Evolutionary conservation across 2,797 vertebrate genomes (phyloP).

Genomic region (Neomorphus geoffroyi): DNA sequence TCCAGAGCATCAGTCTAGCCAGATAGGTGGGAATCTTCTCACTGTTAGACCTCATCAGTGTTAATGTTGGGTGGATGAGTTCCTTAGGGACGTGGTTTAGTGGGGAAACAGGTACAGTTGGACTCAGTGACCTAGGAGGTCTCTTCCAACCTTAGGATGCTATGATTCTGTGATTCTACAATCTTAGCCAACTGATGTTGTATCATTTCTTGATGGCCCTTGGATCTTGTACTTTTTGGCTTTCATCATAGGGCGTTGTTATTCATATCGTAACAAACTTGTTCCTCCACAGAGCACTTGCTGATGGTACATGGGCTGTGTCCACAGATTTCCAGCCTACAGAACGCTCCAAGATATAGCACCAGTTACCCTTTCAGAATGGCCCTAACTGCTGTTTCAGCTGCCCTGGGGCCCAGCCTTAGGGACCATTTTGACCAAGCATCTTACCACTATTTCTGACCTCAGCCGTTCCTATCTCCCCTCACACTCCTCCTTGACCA

Average conservation of each 20-base stretch:
- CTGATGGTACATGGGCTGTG: rapidly evolving
- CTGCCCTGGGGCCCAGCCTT: background rate
- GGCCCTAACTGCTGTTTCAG: rapidly evolving
- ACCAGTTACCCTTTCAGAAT: rapidly evolving
- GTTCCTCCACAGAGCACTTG: background rate
- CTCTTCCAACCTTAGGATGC: no score
- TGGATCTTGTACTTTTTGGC: background rate
- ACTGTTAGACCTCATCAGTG: background rate
- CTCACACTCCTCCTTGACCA: background rate
- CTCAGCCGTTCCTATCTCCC: background rate
- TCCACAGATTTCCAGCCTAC: background rate
- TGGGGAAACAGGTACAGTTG: no score
- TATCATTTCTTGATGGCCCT: background rate
- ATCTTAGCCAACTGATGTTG: background rate
- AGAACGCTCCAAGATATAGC: background rate
- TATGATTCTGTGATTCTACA: no score
- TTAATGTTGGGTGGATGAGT: no score
- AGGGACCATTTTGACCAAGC: background rate
- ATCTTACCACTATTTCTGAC: background rate
- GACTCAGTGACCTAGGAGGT: no score
- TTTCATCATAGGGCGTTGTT: background rate
- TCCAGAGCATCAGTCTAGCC: background rate
- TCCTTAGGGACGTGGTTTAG: no score
- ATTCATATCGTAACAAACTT: background rate
- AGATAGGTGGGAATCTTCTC: background rate